Conservation (phyloP, 2,797 vertebrate genomes). For the Eulemur coronatus region DNA sequence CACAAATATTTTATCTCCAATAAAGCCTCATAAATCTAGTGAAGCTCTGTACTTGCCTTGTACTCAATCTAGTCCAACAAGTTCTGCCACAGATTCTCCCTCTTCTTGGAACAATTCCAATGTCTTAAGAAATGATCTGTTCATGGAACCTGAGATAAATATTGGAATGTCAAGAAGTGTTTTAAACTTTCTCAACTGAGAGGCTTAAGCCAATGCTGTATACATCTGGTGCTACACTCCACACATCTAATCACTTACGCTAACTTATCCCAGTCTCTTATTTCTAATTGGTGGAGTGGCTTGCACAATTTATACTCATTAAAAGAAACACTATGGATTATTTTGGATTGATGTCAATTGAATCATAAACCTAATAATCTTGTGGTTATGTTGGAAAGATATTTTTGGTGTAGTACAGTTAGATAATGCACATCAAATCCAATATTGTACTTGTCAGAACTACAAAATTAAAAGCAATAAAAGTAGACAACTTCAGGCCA, state of each 20-base stretch:
- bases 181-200: neutral
- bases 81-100: neutral
- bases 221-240: neutral
- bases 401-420: neutral
- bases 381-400: neutral
- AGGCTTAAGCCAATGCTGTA: accelerated
- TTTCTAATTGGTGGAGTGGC: neutral
- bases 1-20: neutral
- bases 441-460: neutral
- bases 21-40: neutral
- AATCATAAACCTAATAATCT: neutral
- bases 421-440: neutral
- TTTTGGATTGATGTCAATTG: neutral
- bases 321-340: neutral
- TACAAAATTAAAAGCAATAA: neutral
- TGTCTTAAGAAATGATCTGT: neutral
- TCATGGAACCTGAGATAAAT: neutral
- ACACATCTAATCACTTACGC: neutral
- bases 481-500: neutral
- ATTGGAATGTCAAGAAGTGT: neutral
- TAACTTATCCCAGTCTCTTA: neutral
- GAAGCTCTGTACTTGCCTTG: neutral
- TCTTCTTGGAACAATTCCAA: neutral
- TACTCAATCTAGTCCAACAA: neutral
- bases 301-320: neutral